Conservation (phyloP, 1,140 invertebrate genomes). For the Heliconius nattereri region DNA sequence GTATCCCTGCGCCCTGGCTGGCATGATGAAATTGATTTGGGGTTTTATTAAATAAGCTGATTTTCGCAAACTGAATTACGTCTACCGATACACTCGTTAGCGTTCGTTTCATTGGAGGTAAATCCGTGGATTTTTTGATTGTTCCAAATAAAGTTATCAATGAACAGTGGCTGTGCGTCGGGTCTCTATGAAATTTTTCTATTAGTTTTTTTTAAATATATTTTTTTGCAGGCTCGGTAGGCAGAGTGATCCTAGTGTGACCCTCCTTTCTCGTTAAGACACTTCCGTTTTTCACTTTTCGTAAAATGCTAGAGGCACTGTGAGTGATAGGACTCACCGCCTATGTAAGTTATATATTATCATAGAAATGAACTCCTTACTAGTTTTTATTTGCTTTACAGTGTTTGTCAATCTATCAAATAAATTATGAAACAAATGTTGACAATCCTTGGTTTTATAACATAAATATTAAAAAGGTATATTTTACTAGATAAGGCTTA, state of each 20-base stretch:
- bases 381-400: background rate
- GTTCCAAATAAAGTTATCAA: conserved; percentile 1
- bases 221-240: background rate
- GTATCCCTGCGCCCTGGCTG: too few relatives aligned
- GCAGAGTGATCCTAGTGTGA: too few relatives aligned
- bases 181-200: background rate
- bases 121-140: conserved; percentile 6
- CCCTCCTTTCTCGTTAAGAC: too few relatives aligned
- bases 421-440: background rate
- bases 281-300: too few relatives aligned
- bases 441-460: background rate
- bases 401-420: background rate
- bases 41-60: conserved; percentile 38
- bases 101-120: conserved; percentile 29
- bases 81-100: conserved; percentile 36
- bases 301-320: too few relatives aligned
- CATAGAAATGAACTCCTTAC: background rate
- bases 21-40: background rate
- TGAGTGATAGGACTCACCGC: too few relatives aligned
- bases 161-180: background rate
- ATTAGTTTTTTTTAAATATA: background rate
- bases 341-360: too few relatives aligned
- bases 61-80: conserved; percentile 37
- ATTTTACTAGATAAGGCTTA: background rate
- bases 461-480: background rate